A percentile compares a stretch with the other conserved stretches of the same genome.
Evolutionary conservation across 1,140 invertebrate species (phyloP).

Genomic region (Polyergus mexicanus): DNA sequence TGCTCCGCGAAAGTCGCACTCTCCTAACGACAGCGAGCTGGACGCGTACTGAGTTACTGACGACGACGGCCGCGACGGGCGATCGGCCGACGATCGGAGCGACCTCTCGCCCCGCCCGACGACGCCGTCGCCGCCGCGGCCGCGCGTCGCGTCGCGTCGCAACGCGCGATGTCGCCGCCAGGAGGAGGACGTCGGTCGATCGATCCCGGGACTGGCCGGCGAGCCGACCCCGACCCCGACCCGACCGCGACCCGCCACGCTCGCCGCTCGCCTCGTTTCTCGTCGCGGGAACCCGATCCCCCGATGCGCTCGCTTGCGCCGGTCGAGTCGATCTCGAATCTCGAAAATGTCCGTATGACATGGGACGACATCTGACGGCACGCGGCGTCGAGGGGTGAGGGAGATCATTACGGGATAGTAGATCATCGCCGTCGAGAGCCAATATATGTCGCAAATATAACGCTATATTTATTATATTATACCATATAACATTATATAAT

Average conservation of each 20-base stretch:
- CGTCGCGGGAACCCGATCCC: neutral
- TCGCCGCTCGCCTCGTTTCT: neutral
- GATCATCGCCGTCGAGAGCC: too few relatives aligned
- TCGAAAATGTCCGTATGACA: slow-evolving; percentile 3
- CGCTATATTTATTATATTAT: neutral
- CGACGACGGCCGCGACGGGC: slow-evolving; percentile 31
- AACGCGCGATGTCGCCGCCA: neutral
- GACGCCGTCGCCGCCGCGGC: slow-evolving; percentile 70
- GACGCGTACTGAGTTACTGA: slow-evolving; percentile 82
- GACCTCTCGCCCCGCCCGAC: slow-evolving; percentile 85
- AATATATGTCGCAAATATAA: neutral
- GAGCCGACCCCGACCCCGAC: neutral
- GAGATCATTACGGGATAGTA: neutral
- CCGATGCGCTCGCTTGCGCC: neutral
- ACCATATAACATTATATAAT: too few relatives aligned
- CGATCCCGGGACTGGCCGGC: slow-evolving; percentile 74
- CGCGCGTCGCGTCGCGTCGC: slow-evolving; percentile 53
- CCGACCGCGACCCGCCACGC: neutral
- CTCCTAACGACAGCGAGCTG: slow-evolving; percentile 81
- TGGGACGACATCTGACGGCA: slow-evolving; percentile 17
- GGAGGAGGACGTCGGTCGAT: slow-evolving; percentile 78
- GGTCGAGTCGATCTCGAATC: slow-evolving; percentile 19
- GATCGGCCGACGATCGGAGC: slow-evolving; percentile 77
- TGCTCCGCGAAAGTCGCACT: slow-evolving; percentile 55
- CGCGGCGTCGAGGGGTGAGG: neutral